Evolutionary conservation across 2,888 invertebrate genomes (phyloP), one percentile per base, ranked within the genome.

Genomic region (Tetropium fuscum): DNA sequence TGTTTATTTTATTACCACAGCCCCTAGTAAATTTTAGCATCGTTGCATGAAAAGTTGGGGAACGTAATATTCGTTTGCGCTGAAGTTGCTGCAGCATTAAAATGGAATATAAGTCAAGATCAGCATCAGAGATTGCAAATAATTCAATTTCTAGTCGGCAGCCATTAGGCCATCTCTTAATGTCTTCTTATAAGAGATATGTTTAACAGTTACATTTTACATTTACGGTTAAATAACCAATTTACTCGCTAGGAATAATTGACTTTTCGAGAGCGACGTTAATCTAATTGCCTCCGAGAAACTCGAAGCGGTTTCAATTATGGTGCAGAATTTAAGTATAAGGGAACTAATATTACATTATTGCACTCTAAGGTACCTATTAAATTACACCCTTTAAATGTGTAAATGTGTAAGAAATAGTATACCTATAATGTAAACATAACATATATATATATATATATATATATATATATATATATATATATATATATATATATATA

Each of bases 51-150:
- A 65, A 69, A 53, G 61, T 60, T 63, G 58, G 58, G 58, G 51
- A 64, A 56, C 61, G 61, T 63, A 68, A 69, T 66, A 66, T 64
- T 64, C 66, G 66, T 69, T 69, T 64, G 62, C 68, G 54, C 53
- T 25, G 58, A 64, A 58, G 64, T 55, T 53, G 63, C 56, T 48
- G 55, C 56, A 60, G 62, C 61, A 57, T 69, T 69, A 68, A 59
- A 57, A 38, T 58, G 58, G 64, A 63, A 60, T 66, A 70, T 72
- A 71, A 71, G 66, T 71, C 71, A 72, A 72, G 72, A 72, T 72
- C 69, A 68, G 54, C 59, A 60, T 49, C 44, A 38, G 54, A 67
- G 72, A 72, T 72, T 72, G 68, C 64, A 56, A 66, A 69, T 71
- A 72, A 72, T 72, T 71, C 70, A 71, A 72, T 72, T 72, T 71